Percentiles rank a stretch among this genome's conserved stretches.
phyloP scores from a whole-genome alignment of 1,140 invertebrate genomes.

The Pomacea maculata region DNA sequence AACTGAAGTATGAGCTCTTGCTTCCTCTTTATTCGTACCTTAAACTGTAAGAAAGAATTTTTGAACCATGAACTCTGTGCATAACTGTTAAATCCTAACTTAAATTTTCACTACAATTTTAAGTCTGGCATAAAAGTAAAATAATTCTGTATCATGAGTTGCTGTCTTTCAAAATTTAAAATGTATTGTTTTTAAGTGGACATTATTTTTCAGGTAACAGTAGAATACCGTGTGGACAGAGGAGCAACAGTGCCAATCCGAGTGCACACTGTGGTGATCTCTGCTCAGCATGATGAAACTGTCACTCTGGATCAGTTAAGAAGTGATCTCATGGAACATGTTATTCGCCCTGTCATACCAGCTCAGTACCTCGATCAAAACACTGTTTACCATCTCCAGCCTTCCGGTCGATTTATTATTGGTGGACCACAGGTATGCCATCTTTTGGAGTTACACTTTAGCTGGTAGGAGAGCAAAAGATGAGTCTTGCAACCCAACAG shows the following conservation, averaged over 20 bases:
- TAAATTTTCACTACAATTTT: background rate
- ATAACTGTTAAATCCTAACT: background rate
- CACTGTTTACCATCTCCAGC: slow-evolving; percentile 95
- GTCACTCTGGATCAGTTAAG: slow-evolving; percentile 85
- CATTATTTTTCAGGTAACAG: slow-evolving; percentile 60
- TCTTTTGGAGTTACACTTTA: background rate
- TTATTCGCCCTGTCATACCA: slow-evolving; percentile 92
- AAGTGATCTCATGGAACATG: slow-evolving; percentile 86
- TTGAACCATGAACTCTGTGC: too few relatives aligned
- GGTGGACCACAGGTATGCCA: slow-evolving; percentile 85
- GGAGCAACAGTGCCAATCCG: slow-evolving; percentile 87
- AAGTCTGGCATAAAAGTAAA: background rate
- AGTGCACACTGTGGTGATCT: slow-evolving; percentile 96
- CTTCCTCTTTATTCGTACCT: too few relatives aligned
- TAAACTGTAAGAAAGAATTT: too few relatives aligned
- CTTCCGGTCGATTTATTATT: slow-evolving; percentile 93
- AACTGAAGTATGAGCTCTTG: too few relatives aligned
- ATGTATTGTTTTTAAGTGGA: slow-evolving; percentile 7
- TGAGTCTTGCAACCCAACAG: too few relatives aligned
- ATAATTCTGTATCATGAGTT: background rate
- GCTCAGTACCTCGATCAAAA: slow-evolving; percentile 87
- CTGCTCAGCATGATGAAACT: slow-evolving; percentile 94
- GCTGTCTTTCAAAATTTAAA: background rate
- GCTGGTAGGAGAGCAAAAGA: too few relatives aligned
- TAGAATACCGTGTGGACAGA: slow-evolving; percentile 62